Conservation (phyloP, 2,113 vertebrate species). For the Oceanodroma tethys region DNA sequence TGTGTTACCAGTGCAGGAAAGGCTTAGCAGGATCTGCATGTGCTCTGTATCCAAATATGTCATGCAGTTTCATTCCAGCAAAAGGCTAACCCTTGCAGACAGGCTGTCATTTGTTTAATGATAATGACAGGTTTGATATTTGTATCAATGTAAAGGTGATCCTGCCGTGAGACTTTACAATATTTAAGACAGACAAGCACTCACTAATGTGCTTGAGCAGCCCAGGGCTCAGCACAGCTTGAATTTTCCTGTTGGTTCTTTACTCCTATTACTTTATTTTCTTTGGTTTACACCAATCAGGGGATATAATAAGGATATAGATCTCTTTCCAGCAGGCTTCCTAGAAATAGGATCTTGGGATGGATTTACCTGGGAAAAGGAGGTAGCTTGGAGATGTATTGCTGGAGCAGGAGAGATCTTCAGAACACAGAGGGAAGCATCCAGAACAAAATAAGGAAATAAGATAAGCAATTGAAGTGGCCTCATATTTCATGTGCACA, state of each 20-base stretch:
- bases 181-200: neutral
- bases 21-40: neutral
- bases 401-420: neutral
- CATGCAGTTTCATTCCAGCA: neutral
- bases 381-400: neutral
- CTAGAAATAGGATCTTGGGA: neutral
- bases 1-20: neutral
- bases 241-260: neutral
- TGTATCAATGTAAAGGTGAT: neutral
- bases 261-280: neutral
- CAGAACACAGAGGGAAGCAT: neutral
- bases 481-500: neutral
- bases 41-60: neutral
- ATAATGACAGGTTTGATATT: neutral
- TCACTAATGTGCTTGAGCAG: neutral
- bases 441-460: neutral
- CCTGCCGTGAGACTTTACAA: neutral
- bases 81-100: neutral
- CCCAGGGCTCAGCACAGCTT: neutral
- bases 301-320: neutral
- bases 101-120: conserved; percentile 25
- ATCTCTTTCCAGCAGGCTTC: neutral
- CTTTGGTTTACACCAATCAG: neutral
- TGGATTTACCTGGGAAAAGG: neutral
- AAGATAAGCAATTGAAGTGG: neutral